A percentile compares a stretch with the other conserved stretches of the same genome.
Conservation (phyloP, 1,140 invertebrate species). For the Scaptomyza montana region DNA sequence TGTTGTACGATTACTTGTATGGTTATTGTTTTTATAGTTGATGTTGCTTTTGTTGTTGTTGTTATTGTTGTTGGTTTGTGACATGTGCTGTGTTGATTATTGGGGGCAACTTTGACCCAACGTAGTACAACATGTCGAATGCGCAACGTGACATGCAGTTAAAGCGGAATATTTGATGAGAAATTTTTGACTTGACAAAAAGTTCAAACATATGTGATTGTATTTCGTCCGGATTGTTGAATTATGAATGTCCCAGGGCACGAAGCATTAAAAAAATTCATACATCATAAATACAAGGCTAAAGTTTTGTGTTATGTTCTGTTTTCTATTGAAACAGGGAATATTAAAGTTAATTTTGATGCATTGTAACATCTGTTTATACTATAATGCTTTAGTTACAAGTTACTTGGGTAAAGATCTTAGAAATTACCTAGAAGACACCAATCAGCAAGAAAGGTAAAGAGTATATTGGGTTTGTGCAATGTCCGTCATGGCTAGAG, state of each 20-base stretch:
- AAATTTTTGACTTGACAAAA: slow-evolving; percentile 6
- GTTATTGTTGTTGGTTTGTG: slow-evolving; percentile 10
- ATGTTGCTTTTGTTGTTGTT: background rate
- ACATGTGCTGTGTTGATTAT: background rate
- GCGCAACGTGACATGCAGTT: slow-evolving; percentile 15
- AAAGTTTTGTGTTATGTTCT: background rate
- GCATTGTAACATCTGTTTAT: too few species aligned
- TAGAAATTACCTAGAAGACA: too few species aligned
- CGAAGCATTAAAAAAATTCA: background rate
- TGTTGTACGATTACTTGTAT: slow-evolving; percentile 1
- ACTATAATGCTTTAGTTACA: too few species aligned
- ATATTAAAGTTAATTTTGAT: too few species aligned
- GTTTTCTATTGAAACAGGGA: too few species aligned
- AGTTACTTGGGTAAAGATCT: too few species aligned
- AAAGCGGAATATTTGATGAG: slow-evolving; percentile 19
- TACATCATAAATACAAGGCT: background rate
- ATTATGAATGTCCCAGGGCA: background rate
- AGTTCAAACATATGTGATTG: background rate
- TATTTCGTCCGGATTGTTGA: background rate
- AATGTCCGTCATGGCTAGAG: too few species aligned
- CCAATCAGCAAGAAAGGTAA: too few species aligned
- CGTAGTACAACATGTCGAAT: background rate
- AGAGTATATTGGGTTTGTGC: too few species aligned
- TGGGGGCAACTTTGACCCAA: background rate
- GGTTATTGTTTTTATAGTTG: slow-evolving; percentile 16